Evolutionary conservation across 2,888 invertebrate species (phyloP).

Genomic region (Andrena minutula): DNA sequence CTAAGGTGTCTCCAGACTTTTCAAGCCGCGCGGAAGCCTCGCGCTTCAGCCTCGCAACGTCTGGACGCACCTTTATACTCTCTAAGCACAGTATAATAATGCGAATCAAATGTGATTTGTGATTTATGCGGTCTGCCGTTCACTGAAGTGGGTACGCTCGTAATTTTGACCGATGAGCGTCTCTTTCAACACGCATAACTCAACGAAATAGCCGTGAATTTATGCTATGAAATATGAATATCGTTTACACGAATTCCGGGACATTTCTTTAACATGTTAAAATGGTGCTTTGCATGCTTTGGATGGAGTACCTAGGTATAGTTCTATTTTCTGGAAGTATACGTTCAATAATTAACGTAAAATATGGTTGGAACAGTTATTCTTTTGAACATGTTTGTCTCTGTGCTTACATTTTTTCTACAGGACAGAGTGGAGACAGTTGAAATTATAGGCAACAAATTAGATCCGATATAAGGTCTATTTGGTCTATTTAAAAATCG

Average conservation of each 20-base stretch:
- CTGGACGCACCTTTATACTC: background rate
- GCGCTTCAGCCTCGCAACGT: no score
- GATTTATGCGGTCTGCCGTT: background rate
- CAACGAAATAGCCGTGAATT: background rate
- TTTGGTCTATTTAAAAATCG: no score
- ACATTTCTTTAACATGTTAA: background rate
- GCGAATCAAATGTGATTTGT: background rate
- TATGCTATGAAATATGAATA: background rate
- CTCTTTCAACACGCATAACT: background rate
- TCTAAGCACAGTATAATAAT: background rate
- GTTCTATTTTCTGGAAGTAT: background rate
- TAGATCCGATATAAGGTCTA: no score
- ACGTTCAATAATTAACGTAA: background rate
- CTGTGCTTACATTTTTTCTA: no score
- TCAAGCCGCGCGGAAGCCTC: no score
- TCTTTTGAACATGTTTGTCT: no score
- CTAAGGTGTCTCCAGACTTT: no score
- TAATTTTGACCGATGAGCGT: background rate
- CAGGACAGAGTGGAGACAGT: no score
- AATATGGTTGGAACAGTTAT: no score
- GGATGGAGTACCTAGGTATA: no score
- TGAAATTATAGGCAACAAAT: no score
- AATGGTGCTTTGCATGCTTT: background rate
- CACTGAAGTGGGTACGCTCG: background rate
- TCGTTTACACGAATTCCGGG: background rate